Evolutionary conservation across 1,140 invertebrate species (phyloP), one percentile per base, ranked within the genome.

Genomic region (Gryllus bimaculatus): DNA sequence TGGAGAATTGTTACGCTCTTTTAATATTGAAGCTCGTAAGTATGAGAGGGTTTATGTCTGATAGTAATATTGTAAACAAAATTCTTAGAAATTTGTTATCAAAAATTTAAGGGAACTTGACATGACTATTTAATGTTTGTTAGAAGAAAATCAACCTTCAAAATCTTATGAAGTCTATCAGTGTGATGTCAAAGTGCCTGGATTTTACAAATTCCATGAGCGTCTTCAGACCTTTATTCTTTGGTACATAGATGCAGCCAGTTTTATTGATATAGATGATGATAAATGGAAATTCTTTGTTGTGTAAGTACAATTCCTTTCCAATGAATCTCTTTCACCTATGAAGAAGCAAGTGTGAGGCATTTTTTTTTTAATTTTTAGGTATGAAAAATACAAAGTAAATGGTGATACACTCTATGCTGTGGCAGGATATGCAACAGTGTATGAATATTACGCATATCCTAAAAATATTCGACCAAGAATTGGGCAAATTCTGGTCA

Each of bases 401-500:
- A 88, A 92, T 83, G 92, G 93, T 15, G 83, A 86, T 8, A 81
- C 83, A 15, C 87, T 88, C n/a, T 96, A 95, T 84, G 92, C 92
- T 49, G 91, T 94, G 79, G 91, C 92, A 81, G 97, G 95, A 13
- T 98, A 96, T 86, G 90, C 92, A 49, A 96, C 96, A 0, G 92
- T 97, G 26, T 99, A 98, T 88, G 92, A 95, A 82, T 99, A 97
- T 86, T 99, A 97, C 85, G 94, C 95, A 0, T 98, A 98, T 87
- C 97, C 97, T 0, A 87, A 90, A 74, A 92, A 94, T 84, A 92
- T 91, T 74, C 88, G 97, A 54, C 96, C 96, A 10, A 89, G 97
- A 79, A 94, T 99, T 78, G 95, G 95, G 81, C 97, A 99, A 86
- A 92, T 97, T 83, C 87, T 98, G 75, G 90, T 98, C 77, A 86